A percentile compares a stretch with the other conserved stretches of the same genome.
Evolutionary conservation across 1,140 invertebrate genomes (phyloP).

Genomic region (Neodiprion fabricii): DNA sequence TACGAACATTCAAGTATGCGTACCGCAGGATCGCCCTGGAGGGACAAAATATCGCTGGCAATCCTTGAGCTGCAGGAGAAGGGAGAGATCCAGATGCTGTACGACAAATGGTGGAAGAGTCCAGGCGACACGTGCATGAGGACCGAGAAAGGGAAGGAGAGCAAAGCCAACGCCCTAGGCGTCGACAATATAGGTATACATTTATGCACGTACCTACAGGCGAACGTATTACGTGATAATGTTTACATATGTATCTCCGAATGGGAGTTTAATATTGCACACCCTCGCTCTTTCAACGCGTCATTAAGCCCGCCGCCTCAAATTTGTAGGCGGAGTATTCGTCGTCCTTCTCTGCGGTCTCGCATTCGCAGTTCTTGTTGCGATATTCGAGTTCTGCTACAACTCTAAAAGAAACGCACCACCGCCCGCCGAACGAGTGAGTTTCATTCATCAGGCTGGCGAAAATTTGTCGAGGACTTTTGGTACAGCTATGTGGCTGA

Average conservation of each 20-base stretch:
- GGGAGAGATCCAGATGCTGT: constrained; percentile 73
- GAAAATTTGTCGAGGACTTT: neutral
- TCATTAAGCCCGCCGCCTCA: neutral
- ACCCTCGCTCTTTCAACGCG: neutral
- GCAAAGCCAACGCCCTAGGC: constrained; percentile 80
- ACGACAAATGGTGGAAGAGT: constrained; percentile 81
- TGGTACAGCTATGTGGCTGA: neutral
- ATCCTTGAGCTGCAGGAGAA: constrained; percentile 81
- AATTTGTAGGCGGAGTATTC: constrained; percentile 81
- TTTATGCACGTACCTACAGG: too few relatives aligned
- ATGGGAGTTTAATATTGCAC: neutral
- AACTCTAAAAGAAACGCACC: constrained; percentile 74
- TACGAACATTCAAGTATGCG: neutral
- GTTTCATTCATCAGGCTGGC: constrained; percentile 27
- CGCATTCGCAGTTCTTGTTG: constrained; percentile 75
- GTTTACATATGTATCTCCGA: too few relatives aligned
- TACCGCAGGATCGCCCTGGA: constrained; percentile 72
- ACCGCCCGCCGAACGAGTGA: constrained; percentile 68
- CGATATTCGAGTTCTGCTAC: constrained; percentile 84
- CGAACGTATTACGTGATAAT: too few relatives aligned
- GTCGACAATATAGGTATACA: constrained; percentile 83
- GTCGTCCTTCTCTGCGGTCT: constrained; percentile 85
- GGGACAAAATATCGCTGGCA: constrained; percentile 77
- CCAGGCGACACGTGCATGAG: constrained; percentile 70
- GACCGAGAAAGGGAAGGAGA: constrained; percentile 73